Evolutionary conservation across 1,140 invertebrate species (phyloP), one percentile per base, ranked within the genome.

Genomic region (Triops cancriformis): DNA sequence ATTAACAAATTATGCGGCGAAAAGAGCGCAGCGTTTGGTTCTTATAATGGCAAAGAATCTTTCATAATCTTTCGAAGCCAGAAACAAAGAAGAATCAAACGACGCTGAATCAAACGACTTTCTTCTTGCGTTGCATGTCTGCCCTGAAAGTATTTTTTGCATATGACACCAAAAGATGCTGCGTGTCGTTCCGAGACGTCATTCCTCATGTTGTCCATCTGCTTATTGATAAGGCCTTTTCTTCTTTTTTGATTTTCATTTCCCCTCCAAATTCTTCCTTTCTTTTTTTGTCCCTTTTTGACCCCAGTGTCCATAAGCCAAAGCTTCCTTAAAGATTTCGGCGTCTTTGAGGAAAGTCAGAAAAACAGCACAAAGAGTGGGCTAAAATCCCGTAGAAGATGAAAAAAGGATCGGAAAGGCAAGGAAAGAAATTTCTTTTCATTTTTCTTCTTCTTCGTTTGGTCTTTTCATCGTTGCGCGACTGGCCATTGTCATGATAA

Each of bases 401-500:
- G 14, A 37, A 37, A 7, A 37, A 37, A 37, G 31, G 31, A 37
- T 7, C 2, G 31, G 7, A 37, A 37, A 37, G 31, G 31, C 31
- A 37, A 37, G 31, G 7, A 37, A 37, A 37, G 31, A 37, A 37
- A 37, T 64, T 10, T 64, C 10, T 23, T 64, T 64, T 23, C 51
- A 12, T 64, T 64, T 64, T 64, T 64, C 51, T 64, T n/a, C 0
- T 64, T 64, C 23, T 10, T 64, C 0, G 51, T n/a, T 64, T 64
- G 14, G 6, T 64, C 23, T 64, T 64, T 64, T 64, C 51, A 64
- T 14, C 14, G 18, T 64, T 23, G 51, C 31, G 51, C 51, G 51
- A 64, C 51, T 64, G 23, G 51, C 51, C 23, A 64, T 64, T 64
- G 51, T 64, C 51, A 64, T 64, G 51, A 64, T 64, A 64, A 64